Conservation (phyloP, 2,888 invertebrate species). For the Patella ulyssiponensis region DNA sequence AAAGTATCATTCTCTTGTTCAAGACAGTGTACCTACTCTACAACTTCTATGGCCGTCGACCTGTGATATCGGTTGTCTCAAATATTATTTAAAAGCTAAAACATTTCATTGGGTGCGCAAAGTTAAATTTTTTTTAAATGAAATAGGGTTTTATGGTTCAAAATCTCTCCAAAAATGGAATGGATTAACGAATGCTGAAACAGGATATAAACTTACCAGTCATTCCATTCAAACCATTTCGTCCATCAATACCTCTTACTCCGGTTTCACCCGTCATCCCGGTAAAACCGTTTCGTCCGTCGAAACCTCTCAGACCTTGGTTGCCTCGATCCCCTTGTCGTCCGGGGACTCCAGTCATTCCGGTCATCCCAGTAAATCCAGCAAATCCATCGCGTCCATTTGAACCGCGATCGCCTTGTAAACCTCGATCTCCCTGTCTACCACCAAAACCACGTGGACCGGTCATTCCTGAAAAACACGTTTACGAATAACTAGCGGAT, state of each 20-base stretch:
- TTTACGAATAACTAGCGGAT: too few relatives aligned
- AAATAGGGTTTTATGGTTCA: too few relatives aligned
- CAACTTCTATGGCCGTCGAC: too few relatives aligned
- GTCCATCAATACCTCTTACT: neutral
- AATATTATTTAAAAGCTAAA: too few relatives aligned
- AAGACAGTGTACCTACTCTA: too few relatives aligned
- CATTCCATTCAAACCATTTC: conserved; percentile 3
- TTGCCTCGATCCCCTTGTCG: neutral
- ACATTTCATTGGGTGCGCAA: too few relatives aligned
- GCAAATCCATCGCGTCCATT: neutral
- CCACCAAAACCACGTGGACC: neutral
- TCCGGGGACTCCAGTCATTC: neutral
- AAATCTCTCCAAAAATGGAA: too few relatives aligned
- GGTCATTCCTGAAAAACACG: neutral
- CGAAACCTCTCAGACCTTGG: neutral
- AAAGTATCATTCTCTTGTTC: too few relatives aligned
- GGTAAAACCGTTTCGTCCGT: neutral
- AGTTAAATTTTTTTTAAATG: too few relatives aligned
- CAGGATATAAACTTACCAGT: neutral
- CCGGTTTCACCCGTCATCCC: conserved; percentile 14
- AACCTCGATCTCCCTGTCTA: neutral
- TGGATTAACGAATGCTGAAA: too few relatives aligned
- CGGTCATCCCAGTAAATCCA: neutral
- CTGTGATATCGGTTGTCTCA: too few relatives aligned
- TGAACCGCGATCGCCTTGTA: neutral